phyloP scores from a whole-genome alignment of 2,888 invertebrate genomes.

The Teinopalpus imperialis region DNA sequence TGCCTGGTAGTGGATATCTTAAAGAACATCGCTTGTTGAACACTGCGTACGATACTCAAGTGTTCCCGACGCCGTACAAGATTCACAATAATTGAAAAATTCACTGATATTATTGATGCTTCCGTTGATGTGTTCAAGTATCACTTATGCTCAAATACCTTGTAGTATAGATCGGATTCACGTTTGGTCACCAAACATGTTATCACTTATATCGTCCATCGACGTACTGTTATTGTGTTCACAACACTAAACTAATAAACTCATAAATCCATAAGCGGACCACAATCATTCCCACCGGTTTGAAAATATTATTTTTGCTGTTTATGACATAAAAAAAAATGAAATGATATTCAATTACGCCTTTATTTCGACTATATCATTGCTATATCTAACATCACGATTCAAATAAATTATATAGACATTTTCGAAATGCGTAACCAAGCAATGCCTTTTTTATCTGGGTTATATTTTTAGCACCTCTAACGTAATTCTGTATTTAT shows the following conservation, averaged over 20 bases:
- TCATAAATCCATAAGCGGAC: background rate
- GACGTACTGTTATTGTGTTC: too few relatives aligned
- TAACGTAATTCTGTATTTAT: too few relatives aligned
- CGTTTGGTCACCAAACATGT: constrained; percentile 26
- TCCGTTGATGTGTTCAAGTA: constrained; percentile 74
- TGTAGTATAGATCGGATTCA: constrained; percentile 36
- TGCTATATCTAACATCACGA: too few relatives aligned
- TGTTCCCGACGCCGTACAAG: constrained; percentile 13
- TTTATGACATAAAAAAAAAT: too few relatives aligned
- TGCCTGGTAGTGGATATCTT: constrained; percentile 33
- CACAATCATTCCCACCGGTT: constrained; percentile 2
- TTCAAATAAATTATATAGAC: too few relatives aligned
- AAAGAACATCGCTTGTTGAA: constrained; percentile 8
- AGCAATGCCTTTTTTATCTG: too few relatives aligned
- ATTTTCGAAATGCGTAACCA: too few relatives aligned
- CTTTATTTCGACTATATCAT: too few relatives aligned
- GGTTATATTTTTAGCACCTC: too few relatives aligned
- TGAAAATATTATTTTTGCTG: too few relatives aligned
- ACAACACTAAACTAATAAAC: too few relatives aligned
- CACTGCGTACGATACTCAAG: constrained; percentile 12
- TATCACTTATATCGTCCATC: background rate
- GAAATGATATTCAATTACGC: too few relatives aligned
- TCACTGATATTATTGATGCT: constrained; percentile 50
- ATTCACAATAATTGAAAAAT: constrained; percentile 41
- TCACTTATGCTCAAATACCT: constrained; percentile 65